These are phyloP conservation scores for Rachycentron canadum DNA, from an alignment of 2,797 vertebrate genomes.

Conservation along the genomic window DNA sequence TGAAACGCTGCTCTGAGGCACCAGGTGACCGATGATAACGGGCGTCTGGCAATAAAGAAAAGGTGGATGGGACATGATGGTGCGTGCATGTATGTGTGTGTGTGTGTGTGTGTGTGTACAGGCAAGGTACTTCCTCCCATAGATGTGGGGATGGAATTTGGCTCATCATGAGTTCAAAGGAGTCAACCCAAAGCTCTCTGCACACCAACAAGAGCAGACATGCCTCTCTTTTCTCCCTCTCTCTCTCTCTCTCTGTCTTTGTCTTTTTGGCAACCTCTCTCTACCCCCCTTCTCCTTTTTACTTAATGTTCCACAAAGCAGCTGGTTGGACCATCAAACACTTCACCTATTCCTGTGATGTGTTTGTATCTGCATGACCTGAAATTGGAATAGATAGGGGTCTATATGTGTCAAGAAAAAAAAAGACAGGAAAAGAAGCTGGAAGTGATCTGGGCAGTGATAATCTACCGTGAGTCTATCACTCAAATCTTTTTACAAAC, in stretches of 20 bases:
- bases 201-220: conserved; percentile 73
- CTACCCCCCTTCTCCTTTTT: conserved; percentile 1
- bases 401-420: conserved; percentile 12
- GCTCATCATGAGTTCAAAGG: conserved; percentile 77
- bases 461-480: neutral
- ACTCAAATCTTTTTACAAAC: neutral
- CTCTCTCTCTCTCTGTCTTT: conserved; percentile 16
- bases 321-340: conserved; percentile 38
- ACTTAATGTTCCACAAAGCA: conserved; percentile 2
- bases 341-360: conserved; percentile 17
- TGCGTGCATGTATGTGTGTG: conserved; percentile 25
- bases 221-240: conserved; percentile 39
- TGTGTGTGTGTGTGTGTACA: conserved; percentile 18
- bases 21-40: conserved; percentile 63
- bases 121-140: conserved; percentile 57
- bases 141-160: conserved; percentile 74
- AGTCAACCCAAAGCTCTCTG: conserved; percentile 65
- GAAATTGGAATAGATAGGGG: conserved; percentile 1
- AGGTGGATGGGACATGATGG: conserved; percentile 28
- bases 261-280: conserved; percentile 14
- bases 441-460: conserved; percentile 9
- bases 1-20: conserved; percentile 26
- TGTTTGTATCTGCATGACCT: conserved; percentile 1
- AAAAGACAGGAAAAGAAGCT: neutral
- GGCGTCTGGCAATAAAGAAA: conserved; percentile 35